phyloP scores from a whole-genome alignment of 2,113 vertebrate species.

The Ictalurus punctatus region DNA sequence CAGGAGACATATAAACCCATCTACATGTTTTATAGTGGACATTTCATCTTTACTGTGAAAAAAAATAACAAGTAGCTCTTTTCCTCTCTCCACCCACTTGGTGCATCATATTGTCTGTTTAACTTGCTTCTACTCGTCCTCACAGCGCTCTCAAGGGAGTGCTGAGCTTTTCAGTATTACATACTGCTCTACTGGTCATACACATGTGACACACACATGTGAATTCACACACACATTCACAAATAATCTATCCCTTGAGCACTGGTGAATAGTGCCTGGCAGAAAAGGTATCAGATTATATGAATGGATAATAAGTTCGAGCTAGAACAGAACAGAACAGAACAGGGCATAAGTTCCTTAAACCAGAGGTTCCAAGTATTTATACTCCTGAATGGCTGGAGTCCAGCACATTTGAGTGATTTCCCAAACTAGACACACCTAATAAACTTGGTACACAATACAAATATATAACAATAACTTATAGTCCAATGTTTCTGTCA shows the following conservation, averaged over 20 bases:
- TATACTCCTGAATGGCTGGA: neutral
- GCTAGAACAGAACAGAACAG: neutral
- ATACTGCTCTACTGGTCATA: slow-evolving; percentile 8
- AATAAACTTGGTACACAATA: neutral
- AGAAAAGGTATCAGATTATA: neutral
- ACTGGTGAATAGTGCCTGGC: neutral
- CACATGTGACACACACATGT: neutral
- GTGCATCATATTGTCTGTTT: slow-evolving; percentile 30
- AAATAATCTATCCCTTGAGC: neutral
- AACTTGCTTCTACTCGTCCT: slow-evolving; percentile 20
- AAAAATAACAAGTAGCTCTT: slow-evolving; percentile 16
- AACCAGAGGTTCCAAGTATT: neutral
- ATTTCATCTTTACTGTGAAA: slow-evolving; percentile 32
- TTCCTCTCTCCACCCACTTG: neutral
- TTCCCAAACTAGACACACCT: neutral
- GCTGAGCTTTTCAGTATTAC: slow-evolving; percentile 28
- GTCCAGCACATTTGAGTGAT: neutral
- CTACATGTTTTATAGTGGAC: slow-evolving; percentile 21
- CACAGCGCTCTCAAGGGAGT: slow-evolving; percentile 22
- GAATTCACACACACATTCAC: neutral
- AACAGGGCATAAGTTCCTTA: neutral
- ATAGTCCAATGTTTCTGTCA: neutral
- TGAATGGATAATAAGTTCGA: slow-evolving; percentile 13
- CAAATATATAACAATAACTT: neutral
- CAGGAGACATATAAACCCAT: slow-evolving; percentile 7